Base-by-base conservation (phyloP, 2,797 vertebrate genomes). In the Acrossocheilus wenchowensis region DNA sequence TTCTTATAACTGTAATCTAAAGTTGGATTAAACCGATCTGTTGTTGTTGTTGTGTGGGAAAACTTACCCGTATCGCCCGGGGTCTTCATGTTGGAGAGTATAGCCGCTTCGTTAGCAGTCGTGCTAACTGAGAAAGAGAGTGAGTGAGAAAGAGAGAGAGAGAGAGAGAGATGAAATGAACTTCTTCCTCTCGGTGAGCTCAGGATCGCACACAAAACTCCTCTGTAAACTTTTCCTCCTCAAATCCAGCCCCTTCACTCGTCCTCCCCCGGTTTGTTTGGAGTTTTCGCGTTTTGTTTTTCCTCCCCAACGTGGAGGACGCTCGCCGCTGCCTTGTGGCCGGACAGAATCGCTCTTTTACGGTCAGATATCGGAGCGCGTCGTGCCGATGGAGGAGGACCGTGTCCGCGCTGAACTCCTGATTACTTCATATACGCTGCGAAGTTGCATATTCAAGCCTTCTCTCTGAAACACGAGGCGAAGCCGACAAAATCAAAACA, bases 1-100 rank as follows among this genome's bases (percentile, higher is more conserved):
- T 23, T 19, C 48, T 2, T 14, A 6, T 15, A 21, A 43, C 23
- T 9, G 21, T 0, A 4, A 4, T 14, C 4, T 17, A 36, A 19
- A 36, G 23, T 52, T 34, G 14, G 26, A 39, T 80, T 15, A 21
- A 39, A 64, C 21, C 14, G 12, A 41, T 15, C 60, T 78, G 48
- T 26, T 39, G 69, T n/a, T 52, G 62, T 68, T 64, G 82, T 79
- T 45, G 66, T 81, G 34, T 69, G 54, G 43, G 30, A 1, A 43
- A 83, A 83, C 95, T 95, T 79, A 96, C 95, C 95, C 90, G 94
- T 50, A 6, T 96, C 95, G 5, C 92, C 88, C 89, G 94, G 92
- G 93, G 95, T 96, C 89, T 96, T 96, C 95, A 96, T 96, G 87
- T 54, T 85, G 86, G 69, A 85, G 82, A 75, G 78, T 74, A 74